phyloP scores from a whole-genome alignment of 2,113 vertebrate genomes.

The Macquaria ambigua region DNA sequence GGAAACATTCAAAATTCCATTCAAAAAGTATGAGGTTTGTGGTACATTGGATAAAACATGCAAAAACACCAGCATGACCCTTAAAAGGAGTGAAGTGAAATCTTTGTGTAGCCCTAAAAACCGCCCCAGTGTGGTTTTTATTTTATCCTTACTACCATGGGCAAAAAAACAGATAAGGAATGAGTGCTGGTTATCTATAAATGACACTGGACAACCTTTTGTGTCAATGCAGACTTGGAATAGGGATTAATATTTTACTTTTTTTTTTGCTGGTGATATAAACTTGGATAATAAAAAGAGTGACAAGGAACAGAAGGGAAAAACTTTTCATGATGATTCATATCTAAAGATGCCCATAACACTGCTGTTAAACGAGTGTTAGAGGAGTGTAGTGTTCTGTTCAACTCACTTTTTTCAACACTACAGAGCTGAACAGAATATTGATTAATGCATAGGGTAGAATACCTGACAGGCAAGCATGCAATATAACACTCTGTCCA shows the following conservation, averaged over 20 bases:
- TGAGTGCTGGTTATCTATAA: neutral
- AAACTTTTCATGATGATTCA: too few relatives aligned
- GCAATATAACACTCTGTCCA: neutral
- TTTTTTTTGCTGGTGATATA: neutral
- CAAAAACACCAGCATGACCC: neutral
- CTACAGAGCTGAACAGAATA: neutral
- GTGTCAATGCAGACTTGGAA: neutral
- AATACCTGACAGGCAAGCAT: too few relatives aligned
- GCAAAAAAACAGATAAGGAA: neutral
- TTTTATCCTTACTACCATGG: neutral
- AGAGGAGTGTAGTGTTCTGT: neutral
- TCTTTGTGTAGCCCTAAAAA: neutral
- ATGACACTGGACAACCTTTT: neutral
- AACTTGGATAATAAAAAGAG: neutral
- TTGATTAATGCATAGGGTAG: too few relatives aligned
- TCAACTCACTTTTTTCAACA: neutral
- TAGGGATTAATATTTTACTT: too few relatives aligned
- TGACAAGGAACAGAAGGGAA: neutral
- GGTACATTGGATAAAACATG: neutral
- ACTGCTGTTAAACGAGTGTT: neutral
- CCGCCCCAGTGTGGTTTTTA: neutral
- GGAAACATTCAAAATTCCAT: too few relatives aligned
- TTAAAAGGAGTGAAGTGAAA: neutral
- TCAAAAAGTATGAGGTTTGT: too few relatives aligned
- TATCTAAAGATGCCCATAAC: neutral